Evolutionary conservation across 2,113 vertebrate species (phyloP).

Genomic region (Cheirogaleus medius): DNA sequence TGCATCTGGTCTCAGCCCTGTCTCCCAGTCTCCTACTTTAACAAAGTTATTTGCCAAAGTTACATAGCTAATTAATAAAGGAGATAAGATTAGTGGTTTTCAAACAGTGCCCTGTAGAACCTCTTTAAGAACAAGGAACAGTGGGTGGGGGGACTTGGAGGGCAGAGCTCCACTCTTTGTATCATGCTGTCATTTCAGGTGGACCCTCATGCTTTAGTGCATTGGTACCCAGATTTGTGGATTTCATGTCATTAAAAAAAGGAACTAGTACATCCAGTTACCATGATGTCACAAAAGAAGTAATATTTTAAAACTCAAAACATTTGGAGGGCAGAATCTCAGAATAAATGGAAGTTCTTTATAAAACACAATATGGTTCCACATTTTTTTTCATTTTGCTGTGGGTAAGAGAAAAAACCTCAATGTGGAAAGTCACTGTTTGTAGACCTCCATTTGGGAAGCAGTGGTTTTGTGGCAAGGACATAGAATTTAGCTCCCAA

Average conservation of each 20-base stretch:
- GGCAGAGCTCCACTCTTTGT: background rate
- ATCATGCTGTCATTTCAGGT: background rate
- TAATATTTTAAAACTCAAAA: background rate
- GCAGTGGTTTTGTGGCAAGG: background rate
- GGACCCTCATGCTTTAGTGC: background rate
- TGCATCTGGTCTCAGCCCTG: too few species aligned
- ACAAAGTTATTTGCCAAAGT: background rate
- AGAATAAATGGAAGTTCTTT: background rate
- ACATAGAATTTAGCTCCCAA: background rate
- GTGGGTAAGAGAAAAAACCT: background rate
- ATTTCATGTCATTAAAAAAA: background rate
- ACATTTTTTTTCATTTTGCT: background rate
- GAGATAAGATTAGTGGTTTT: background rate
- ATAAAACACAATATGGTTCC: background rate
- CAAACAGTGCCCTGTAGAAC: background rate
- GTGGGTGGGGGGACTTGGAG: rapidly evolving
- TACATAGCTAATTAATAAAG: background rate
- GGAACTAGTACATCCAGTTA: background rate
- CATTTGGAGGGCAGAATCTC: background rate
- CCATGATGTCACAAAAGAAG: background rate
- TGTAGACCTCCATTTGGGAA: background rate
- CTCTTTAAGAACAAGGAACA: background rate
- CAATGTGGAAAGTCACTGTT: background rate
- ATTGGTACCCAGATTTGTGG: background rate
- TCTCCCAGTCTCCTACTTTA: too few species aligned